Conservation (phyloP, 2,113 vertebrate genomes). For the Suricata suricatta region DNA sequence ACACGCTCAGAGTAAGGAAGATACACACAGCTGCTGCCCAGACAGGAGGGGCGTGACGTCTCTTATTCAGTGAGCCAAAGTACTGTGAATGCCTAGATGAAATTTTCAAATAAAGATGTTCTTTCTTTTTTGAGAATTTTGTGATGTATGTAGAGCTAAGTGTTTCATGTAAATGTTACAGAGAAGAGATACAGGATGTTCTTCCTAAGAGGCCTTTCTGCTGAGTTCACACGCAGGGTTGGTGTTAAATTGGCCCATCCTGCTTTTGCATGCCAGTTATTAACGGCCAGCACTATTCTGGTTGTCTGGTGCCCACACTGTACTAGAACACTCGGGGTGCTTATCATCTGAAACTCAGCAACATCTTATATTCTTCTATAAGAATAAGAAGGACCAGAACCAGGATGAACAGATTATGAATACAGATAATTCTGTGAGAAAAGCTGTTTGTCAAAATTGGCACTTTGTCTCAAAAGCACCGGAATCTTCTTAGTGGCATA, state of each 20-base stretch:
- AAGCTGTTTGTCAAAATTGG: not conserved
- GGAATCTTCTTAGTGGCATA: not conserved
- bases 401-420: not conserved
- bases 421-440: not conserved
- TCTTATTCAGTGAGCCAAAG: not conserved
- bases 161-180: not conserved
- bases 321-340: not conserved
- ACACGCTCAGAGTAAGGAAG: not conserved
- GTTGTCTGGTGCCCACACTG: not conserved
- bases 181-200: not conserved
- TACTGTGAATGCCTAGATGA: not conserved
- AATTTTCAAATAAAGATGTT: constrained; percentile 18
- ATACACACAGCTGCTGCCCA: not conserved
- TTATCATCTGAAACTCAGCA: not conserved
- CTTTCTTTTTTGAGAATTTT: not conserved
- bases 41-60: not conserved
- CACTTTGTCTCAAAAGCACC: not conserved
- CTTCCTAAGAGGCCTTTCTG: not conserved
- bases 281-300: not conserved
- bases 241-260: not conserved
- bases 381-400: not conserved
- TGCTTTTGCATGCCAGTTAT: not conserved
- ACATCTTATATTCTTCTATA: not conserved
- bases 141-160: not conserved
- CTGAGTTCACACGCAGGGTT: not conserved